These are phyloP conservation scores for Drosophila saltans DNA, from an alignment of 1,140 invertebrate genomes.

Conservation along the genomic window DNA sequence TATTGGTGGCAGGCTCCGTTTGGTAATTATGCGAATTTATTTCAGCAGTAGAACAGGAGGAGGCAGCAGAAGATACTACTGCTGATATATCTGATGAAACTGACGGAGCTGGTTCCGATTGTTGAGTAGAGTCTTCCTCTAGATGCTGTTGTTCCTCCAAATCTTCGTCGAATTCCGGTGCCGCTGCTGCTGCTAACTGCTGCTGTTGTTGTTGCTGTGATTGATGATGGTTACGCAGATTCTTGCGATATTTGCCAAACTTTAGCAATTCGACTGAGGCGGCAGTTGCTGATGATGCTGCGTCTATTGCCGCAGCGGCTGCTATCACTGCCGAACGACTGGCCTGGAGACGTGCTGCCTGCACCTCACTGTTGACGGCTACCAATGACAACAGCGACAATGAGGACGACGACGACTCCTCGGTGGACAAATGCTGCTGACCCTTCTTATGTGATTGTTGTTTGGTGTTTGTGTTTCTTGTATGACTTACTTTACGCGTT, in stretches of 20 bases:
- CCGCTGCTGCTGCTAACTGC: constrained; percentile 7
- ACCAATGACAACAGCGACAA: constrained; percentile 5
- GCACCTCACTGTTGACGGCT: constrained; percentile 5
- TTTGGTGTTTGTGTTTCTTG: constrained; percentile 41
- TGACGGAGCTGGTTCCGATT: too few species aligned
- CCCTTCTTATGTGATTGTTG: constrained; percentile 15
- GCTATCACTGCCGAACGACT: constrained; percentile 49
- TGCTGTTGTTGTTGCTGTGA: constrained; percentile 18
- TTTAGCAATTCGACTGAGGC: constrained; percentile 30
- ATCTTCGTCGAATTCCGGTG: constrained; percentile 25
- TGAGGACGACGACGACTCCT: constrained; percentile 6
- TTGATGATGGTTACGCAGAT: constrained; percentile 53
- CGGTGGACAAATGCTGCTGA: neutral
- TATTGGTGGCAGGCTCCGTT: constrained; percentile 5
- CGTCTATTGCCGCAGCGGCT: constrained; percentile 51
- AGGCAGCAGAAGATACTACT: neutral
- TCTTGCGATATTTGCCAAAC: constrained; percentile 59
- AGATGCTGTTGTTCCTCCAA: constrained; percentile 6
- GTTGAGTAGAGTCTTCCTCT: neutral
- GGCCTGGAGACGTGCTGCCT: constrained; percentile 40
- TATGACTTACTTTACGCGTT: constrained; percentile 77
- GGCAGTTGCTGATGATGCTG: constrained; percentile 34
- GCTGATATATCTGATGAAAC: neutral
- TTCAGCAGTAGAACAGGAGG: neutral
- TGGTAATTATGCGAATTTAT: neutral